These are phyloP conservation scores for Laupala kohalensis DNA, from an alignment of 1,140 invertebrate species.

Conservation along the genomic window DNA sequence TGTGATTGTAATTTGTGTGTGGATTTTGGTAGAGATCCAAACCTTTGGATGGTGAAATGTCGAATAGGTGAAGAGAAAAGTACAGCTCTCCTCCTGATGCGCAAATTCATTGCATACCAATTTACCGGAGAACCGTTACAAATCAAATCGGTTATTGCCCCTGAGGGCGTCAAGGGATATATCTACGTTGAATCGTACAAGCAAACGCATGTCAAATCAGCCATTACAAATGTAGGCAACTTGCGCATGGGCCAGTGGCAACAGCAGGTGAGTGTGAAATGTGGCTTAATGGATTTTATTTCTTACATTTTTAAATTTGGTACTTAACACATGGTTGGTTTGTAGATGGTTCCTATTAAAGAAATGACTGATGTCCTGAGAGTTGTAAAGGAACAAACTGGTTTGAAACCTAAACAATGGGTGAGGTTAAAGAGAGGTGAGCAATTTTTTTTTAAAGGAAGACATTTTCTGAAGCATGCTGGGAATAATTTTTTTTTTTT, in stretches of 20 bases:
- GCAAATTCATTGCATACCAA: slow-evolving; percentile 88
- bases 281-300: not conserved
- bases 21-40: slow-evolving; percentile 64
- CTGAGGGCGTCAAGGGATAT: slow-evolving; percentile 95
- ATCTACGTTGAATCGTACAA: slow-evolving; percentile 97
- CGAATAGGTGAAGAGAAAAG: slow-evolving; percentile 91
- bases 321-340: too few species aligned
- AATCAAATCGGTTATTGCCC: slow-evolving; percentile 91
- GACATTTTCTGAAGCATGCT: not conserved
- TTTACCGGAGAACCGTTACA: slow-evolving; percentile 78
- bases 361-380: slow-evolving; percentile 98
- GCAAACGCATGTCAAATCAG: slow-evolving; percentile 90
- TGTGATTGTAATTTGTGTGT: too few species aligned
- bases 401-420: slow-evolving; percentile 87
- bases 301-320: too few species aligned
- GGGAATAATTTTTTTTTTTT: not conserved
- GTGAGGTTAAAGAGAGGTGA: slow-evolving; percentile 74
- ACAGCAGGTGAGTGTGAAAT: slow-evolving; percentile 42
- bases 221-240: slow-evolving; percentile 87
- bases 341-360: slow-evolving; percentile 95
- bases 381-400: slow-evolving; percentile 86
- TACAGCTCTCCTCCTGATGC: slow-evolving; percentile 84
- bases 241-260: slow-evolving; percentile 78
- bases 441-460: not conserved
- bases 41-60: slow-evolving; percentile 98